Evolutionary conservation across 2,797 vertebrate species (phyloP).

Genomic region (Microhierax caerulescens): DNA sequence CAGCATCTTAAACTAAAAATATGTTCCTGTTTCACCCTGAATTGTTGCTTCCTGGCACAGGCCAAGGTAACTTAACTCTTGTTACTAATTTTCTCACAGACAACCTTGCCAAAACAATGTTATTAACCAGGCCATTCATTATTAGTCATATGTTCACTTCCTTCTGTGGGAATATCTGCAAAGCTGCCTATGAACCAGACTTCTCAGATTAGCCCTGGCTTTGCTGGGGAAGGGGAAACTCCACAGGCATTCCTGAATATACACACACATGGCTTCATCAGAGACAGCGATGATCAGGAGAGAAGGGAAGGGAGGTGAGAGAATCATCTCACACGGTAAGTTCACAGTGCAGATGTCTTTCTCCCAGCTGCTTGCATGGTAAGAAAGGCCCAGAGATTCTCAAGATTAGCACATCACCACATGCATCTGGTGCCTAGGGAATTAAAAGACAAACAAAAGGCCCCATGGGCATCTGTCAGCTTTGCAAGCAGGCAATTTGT

Average conservation of each 20-base stretch:
- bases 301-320: background rate
- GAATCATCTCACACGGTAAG: background rate
- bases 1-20: background rate
- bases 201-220: background rate
- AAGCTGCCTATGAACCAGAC: background rate
- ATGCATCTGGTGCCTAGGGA: background rate
- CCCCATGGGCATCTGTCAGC: background rate
- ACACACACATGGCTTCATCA: background rate
- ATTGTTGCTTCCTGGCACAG: background rate
- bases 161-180: constrained; percentile 18
- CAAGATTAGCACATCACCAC: background rate
- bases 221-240: background rate
- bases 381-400: background rate
- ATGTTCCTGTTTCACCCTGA: background rate
- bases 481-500: background rate
- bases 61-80: background rate
- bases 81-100: background rate
- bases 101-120: background rate
- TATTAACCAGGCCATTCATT: background rate
- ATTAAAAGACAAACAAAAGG: background rate
- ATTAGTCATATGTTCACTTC: background rate
- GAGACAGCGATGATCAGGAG: fast-evolving
- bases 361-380: background rate
- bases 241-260: background rate
- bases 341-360: background rate